Conservation (phyloP, 2,113 vertebrate genomes). For the Laticauda colubrina region DNA sequence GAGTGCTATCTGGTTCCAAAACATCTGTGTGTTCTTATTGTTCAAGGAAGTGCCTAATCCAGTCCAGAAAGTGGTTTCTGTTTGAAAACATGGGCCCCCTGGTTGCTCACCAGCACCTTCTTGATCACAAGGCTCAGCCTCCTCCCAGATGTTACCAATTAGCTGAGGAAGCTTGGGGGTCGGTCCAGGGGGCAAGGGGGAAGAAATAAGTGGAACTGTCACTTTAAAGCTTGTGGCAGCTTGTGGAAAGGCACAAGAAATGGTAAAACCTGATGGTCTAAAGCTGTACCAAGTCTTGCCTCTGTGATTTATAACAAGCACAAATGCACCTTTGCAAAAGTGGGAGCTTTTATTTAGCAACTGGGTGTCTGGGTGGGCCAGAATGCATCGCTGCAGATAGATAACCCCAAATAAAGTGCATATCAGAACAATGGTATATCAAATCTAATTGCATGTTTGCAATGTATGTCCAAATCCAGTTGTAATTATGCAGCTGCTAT, state of each 20-base stretch:
- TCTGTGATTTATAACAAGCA: background rate
- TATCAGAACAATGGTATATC: background rate
- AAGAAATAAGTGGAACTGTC: background rate
- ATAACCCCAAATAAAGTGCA: background rate
- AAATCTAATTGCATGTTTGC: background rate
- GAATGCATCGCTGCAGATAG: background rate
- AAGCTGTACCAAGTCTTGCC: background rate
- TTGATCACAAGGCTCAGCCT: background rate
- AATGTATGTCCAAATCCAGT: background rate
- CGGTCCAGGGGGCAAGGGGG: background rate
- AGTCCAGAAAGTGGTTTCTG: constrained; percentile 43
- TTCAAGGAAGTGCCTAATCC: constrained; percentile 35
- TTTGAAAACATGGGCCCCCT: constrained; percentile 24
- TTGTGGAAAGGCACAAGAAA: background rate
- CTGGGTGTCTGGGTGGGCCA: background rate
- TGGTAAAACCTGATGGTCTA: background rate
- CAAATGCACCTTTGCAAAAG: background rate
- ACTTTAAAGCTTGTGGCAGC: background rate
- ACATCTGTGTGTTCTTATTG: constrained; percentile 31
- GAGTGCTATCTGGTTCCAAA: rapidly evolving
- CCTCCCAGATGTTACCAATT: background rate
- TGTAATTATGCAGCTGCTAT: too few relatives aligned
- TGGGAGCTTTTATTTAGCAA: background rate
- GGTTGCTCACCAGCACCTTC: constrained; percentile 5
- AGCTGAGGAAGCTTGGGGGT: background rate